Base-by-base conservation (phyloP, 2,888 invertebrate species). In the Eretmocerus hayati region DNA sequence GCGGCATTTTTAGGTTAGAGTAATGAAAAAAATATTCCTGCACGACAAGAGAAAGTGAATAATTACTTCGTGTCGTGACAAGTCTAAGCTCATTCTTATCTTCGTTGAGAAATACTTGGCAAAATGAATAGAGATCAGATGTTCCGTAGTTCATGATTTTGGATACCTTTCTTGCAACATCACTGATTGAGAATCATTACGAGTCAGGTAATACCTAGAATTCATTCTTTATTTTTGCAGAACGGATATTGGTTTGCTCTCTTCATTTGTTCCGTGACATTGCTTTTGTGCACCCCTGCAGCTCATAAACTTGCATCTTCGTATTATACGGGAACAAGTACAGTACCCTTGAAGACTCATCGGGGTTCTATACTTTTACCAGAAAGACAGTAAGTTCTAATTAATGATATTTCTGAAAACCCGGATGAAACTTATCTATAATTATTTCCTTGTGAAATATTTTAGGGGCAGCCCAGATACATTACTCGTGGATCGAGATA, bases 211-310 rank as follows among this genome's bases (percentile, higher is more conserved):
- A n/a, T n/a, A n/a, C n/a, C n/a, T n/a, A n/a, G n/a, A n/a, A n/a
- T n/a, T n/a, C n/a, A 26, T 9, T 26, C 11, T 26, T 26, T 9
- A 13, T 38, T 40, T 51, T 51, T 65, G 38, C 69, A 81, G 81
- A 83, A 85, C 58, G 85, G 82, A 5, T 79, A 83, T 71, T 85
- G 85, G 84, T 79, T 85, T 47, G 79, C 81, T 48, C 79, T 80
- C 3, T 74, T 82, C 18, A 60, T 81, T 13, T 83, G 72, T 65
- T 77, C 65, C 39, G 65, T 70, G 18, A 60, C 80, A 15, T 81
- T 85, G 79, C 77, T 81, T 51, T 66, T 74, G 23, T 76, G 79
- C 4, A 77, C 81, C 0, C 84, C 85, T 1, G 73, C 80, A 2
- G 80, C 80, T 43, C 79, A 84, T 11, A 77, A 77, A 58, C 68